Evolutionary conservation across 2,113 vertebrate species (phyloP), one percentile per base, ranked within the genome.

Genomic region (Scatophagus argus): DNA sequence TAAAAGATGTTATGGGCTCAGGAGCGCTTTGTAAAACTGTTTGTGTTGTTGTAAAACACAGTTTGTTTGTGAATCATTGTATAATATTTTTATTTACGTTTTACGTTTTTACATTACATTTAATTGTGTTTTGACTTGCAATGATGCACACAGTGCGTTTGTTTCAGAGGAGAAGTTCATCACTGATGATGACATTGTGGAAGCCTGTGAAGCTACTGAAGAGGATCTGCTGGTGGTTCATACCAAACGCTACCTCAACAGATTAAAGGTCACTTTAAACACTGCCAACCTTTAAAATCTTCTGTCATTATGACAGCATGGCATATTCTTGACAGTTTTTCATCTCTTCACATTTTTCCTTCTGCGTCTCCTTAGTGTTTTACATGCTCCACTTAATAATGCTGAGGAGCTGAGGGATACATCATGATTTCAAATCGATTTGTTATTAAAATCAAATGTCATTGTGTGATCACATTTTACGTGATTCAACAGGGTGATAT

Each of bases 191-290:
- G 94, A 91, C 89, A 94, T 98, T 3, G 97, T 99, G 54, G 92
- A 93, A 89, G 97, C 98, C 0, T 90, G 83, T 43, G 98, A 99
- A 87, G 98, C 97, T n/a, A 94, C 94, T 0, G 98, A 99, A 38
- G 96, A 98, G 25, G 98, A 99, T 84, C 95, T 99, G 71, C 89
- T 98, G 84, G 95, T 98, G 70, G 97, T 95, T 73, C 98, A 99
- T 87, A 96, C 97, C 2, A 95, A 95, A 76, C 94, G 95, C 51
- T 99, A 99, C 86, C 95, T 99, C 84, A 97, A 94, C 70, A 96
- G 94, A 91, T 91, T 99, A 34, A 99, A 99, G 97, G 98, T 99
- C n/a, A 16, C 10, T 51, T 49, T 43, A 19, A 29, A 27, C 46
- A 36, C 52, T 21, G 14, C 19, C 23, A 19, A 56, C 13, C 49